Percentiles rank a stretch among this genome's conserved stretches.
Conservation (phyloP, 2,113 vertebrate species). For the Sinocyclocheilus grahami region DNA sequence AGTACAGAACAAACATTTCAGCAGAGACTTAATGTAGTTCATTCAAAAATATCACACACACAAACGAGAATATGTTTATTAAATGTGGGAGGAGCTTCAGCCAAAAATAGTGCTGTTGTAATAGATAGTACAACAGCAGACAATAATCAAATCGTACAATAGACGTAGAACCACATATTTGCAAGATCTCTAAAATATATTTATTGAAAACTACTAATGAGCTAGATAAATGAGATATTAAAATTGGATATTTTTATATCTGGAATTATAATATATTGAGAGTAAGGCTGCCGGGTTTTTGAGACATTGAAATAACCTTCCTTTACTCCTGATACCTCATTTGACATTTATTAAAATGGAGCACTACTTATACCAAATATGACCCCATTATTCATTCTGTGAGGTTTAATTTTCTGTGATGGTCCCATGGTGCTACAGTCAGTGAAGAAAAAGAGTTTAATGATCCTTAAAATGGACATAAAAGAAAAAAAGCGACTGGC, state of each 20-base stretch:
- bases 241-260: conserved; percentile 68
- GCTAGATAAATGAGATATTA: conserved; percentile 52
- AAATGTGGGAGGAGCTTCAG: background rate
- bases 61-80: background rate
- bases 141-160: background rate
- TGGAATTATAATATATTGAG: conserved; percentile 67
- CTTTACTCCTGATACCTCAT: conserved; percentile 64
- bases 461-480: conserved; percentile 5
- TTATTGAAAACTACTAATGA: conserved; percentile 56
- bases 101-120: background rate
- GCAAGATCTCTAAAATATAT: background rate
- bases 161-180: background rate
- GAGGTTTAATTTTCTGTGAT: conserved; percentile 39
- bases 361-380: conserved; percentile 43
- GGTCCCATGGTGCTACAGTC: background rate
- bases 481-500: background rate
- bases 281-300: conserved; percentile 64
- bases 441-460: conserved; percentile 9
- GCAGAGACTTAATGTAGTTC: background rate
- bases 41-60: background rate
- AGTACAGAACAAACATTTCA: background rate
- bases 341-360: conserved; percentile 54
- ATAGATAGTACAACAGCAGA: background rate
- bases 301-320: conserved; percentile 77
- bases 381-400: conserved; percentile 68